phyloP scores from a whole-genome alignment of 2,113 vertebrate genomes.

The Pteropus alecto region DNA sequence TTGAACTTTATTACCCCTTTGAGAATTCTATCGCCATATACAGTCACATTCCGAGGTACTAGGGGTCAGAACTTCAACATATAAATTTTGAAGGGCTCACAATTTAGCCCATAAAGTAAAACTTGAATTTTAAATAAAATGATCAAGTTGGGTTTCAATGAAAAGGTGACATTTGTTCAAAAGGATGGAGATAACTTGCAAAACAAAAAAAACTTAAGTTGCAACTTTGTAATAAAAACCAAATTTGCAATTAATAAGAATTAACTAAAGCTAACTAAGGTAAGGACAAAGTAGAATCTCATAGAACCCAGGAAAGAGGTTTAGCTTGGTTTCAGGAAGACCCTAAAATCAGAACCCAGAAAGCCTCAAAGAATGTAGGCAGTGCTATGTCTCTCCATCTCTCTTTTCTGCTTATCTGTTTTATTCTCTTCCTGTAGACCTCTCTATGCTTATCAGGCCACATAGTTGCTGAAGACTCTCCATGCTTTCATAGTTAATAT shows the following conservation, averaged over 20 bases:
- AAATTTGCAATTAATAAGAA: background rate
- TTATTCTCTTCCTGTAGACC: background rate
- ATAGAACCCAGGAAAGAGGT: background rate
- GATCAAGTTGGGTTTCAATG: background rate
- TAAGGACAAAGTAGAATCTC: background rate
- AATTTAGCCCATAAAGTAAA: background rate
- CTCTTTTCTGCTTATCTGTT: background rate
- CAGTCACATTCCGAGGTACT: background rate
- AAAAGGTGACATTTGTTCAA: background rate
- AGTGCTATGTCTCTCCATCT: accelerated
- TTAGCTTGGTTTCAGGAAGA: background rate
- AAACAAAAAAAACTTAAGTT: background rate
- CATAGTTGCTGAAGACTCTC: background rate
- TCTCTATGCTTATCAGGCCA: background rate
- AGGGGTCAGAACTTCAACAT: background rate
- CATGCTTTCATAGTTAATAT: background rate
- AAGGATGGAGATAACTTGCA: background rate
- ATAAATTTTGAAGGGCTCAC: background rate
- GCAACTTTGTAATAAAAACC: background rate
- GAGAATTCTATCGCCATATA: background rate
- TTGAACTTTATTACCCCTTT: background rate
- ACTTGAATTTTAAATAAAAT: background rate
- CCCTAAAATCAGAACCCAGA: background rate
- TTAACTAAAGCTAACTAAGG: background rate
- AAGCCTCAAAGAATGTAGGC: too few species aligned